Base-by-base conservation (phyloP, 2,888 invertebrate species). In the Brenthis daphne region DNA sequence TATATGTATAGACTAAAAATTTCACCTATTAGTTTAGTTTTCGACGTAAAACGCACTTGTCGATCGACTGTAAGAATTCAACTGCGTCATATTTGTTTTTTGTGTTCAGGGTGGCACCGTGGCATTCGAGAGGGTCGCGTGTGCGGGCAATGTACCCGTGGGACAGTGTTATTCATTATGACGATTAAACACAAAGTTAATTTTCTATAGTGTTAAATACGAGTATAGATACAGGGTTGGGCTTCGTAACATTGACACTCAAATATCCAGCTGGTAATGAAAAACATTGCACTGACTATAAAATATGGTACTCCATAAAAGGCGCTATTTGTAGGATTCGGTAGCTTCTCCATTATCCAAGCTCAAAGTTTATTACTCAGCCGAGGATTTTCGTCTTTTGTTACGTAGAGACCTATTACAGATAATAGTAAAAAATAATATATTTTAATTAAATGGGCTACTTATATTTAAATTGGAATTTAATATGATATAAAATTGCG, bases 101-200 rank as follows among this genome's bases (percentile, higher is more conserved):
- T 37, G 6, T 37, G 37, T 53, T 63, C 54, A 54, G 20, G 63
- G 53, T 63, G 48, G 12, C 14, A 54, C 48, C 11, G 60, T 50
- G 56, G 61, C 56, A 61, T 53, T 55, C 43, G 68, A 61, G 24
- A 43, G 37, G 43, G 51, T 73, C 55, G 75, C 76, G 76, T 76
- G 76, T 29, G 69, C 33, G 47, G 50, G 29, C 69, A 58, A 60
- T 61, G 58, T 67, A 61, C 76, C 72, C 74, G 8, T 57, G 76
- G 73, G 74, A 72, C 65, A 54, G 48, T 53, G 64, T 73, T 60
- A 73, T 75, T 76, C 74, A 77, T 77, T 77, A 76, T 70, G 67
- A 76, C 76, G 70, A 77, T 76, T 74, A 73, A 72, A 73, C 53
- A 60, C 61, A 69, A 73, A 73, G 71, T 73, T 73, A 74, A 76